Base-by-base conservation (phyloP, 2,888 invertebrate species). In the Mellilla xanthometata region DNA sequence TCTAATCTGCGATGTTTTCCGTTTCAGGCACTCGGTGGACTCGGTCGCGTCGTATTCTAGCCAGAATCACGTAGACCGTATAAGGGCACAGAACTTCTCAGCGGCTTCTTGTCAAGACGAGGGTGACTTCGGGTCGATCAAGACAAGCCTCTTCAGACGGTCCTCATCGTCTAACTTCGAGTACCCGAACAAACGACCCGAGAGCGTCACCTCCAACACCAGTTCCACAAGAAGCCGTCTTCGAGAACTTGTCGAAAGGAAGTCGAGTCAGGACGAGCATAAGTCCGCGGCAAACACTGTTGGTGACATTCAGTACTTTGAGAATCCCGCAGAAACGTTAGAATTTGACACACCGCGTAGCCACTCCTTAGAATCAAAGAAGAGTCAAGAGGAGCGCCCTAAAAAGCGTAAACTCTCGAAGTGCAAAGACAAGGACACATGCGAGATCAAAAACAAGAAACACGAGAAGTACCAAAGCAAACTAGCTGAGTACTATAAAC, bases 11-110 rank as follows among this genome's bases (percentile, higher is more conserved):
- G 52, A 52, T 73, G 62, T 82, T 81, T 76, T 80, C 49, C 57
- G 61, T 90, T 90, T 58, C 88, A 90, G 90, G 72, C 90, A 90
- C 83, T 90, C 90, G 77, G 90, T 90, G 82, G 90, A 90, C 86
- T 90, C 90, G 87, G 90, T 89, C 84, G 87, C 90, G 85, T 90
- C 90, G 87, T 88, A 89, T 86, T 90, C 90, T 87, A 90, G 90
- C 72, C 90, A 90, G 87, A 88, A 89, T 86, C 90, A 90, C 90
- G 90, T 90, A 76, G 90, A 90, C 88, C 89, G 89, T 72, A 90
- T 89, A 78, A 85, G 90, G 76, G 86, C 88, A 75, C 88, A 88
- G 76, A 86, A 87, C 65, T 86, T 86, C 84, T 87, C 86, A 83
- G 78, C 87, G 83, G 85, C 86, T 85, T 90, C 88, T 84, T 88